Evolutionary conservation across 1,140 invertebrate genomes (phyloP), one percentile per base, ranked within the genome.

Genomic region (Lordiphosa stackelbergi): DNA sequence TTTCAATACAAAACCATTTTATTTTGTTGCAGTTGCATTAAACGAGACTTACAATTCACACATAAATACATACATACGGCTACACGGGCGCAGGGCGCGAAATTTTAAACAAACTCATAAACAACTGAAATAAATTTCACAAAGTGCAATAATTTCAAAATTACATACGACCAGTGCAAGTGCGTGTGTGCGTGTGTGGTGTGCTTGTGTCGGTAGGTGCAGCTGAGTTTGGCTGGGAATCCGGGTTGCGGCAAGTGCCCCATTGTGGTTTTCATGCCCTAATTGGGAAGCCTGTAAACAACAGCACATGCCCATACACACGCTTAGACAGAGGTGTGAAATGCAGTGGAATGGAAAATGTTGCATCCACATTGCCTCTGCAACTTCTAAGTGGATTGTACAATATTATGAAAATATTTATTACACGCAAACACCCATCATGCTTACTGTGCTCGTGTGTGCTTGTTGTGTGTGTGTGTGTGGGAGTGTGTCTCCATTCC

Each of bases 341-440:
- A 40, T 41, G 61, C 47, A 40, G 28, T 22, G 49, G 19, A n/a
- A 42, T 37, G 51, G 45, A 45, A 45, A 31, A 10, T 71, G 73
- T 64, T 61, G 55, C 38, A 55, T 59, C 51, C 45, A 63, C 53
- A 53, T 37, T 12, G 61, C 43, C 40, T 31, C 24, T 59, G 55
- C 57, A 66, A 79, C 69, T 69, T 69, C 57, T 66, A 69, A 66
- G 65, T 69, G 53, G 53, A 73, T 66, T 61, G 55, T 75, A 57
- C 72, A 66, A 63, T 69, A 83, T 71, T 81, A 71, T 83, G 66
- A 71, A 77, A 79, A 79, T 83, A 83, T 83, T 79, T 83, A 83
- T 83, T 54, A 54, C 71, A 81, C 66, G 58, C 75, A 81, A 74
- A 74, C 58, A 64, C 37, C 35, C 55, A 41, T 52, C 36, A 54